These are phyloP conservation scores for Brienomyrus longianalis DNA, from an alignment of 2,113 vertebrate species.

Conservation along the genomic window DNA sequence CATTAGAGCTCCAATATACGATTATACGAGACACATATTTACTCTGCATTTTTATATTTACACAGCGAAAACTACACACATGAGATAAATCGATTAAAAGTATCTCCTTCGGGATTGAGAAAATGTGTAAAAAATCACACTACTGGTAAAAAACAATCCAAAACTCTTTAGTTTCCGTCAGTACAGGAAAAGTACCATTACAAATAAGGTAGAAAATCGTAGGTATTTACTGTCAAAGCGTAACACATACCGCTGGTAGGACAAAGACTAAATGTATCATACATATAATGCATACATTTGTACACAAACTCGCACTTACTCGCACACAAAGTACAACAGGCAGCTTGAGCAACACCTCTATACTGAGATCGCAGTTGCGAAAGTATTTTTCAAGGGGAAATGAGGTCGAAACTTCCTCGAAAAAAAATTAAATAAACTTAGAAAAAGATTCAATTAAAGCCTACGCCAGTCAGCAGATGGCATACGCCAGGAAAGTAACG, in stretches of 20 bases:
- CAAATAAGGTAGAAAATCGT: not conserved
- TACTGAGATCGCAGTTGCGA: not conserved
- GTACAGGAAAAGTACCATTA: not conserved
- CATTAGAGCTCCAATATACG: no score
- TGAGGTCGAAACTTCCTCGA: constrained; percentile 6
- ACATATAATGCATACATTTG: not conserved
- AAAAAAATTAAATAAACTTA: not conserved
- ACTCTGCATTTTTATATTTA: not conserved
- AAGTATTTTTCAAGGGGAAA: not conserved
- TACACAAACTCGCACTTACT: not conserved
- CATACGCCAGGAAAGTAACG: not conserved
- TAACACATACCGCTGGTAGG: not conserved
- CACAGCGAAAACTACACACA: not conserved
- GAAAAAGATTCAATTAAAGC: not conserved
- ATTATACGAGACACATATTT: not conserved
- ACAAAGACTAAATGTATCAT: not conserved
- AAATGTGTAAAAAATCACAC: not conserved
- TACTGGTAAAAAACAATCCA: not conserved
- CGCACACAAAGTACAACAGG: not conserved
- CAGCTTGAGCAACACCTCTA: constrained; percentile 6
- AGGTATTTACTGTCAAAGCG: not conserved
- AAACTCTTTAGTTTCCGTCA: not conserved
- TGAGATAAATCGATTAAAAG: not conserved
- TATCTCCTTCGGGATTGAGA: not conserved
- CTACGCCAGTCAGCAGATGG: not conserved